These are phyloP conservation scores for Dolichotis patagonum DNA, from an alignment of 2,113 vertebrate species.

Conservation along the genomic window DNA sequence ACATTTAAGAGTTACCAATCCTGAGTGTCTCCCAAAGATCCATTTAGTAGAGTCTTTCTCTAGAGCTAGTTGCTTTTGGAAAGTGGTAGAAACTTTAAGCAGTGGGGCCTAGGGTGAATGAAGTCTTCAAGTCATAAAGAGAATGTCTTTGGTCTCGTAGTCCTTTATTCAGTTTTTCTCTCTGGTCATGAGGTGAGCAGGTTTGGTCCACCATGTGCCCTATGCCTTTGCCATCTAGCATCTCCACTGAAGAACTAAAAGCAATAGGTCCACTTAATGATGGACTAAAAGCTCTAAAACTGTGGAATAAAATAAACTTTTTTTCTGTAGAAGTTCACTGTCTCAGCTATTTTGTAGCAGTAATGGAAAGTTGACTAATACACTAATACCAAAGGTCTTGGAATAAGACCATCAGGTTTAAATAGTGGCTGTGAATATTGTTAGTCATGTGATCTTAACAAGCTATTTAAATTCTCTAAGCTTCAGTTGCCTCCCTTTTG, in stretches of 20 bases:
- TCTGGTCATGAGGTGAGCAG: not conserved
- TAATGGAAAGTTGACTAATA: not conserved
- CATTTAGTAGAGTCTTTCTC: not conserved
- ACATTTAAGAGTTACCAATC: not conserved
- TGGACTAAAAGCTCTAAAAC: not conserved
- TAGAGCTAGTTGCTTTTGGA: not conserved
- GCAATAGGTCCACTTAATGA: not conserved
- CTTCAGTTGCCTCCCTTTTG: not conserved
- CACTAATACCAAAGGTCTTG: not conserved
- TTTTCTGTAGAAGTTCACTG: not conserved
- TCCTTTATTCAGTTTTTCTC: too few species aligned
- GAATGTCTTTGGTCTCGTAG: not conserved
- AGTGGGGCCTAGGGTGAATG: not conserved
- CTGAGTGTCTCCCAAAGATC: not conserved
- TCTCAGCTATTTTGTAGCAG: not conserved
- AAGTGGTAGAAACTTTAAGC: not conserved
- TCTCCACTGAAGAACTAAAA: not conserved
- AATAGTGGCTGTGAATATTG: not conserved
- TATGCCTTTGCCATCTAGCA: not conserved
- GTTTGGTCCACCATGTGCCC: not conserved
- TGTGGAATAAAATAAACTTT: not conserved
- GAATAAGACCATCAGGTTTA: not conserved
- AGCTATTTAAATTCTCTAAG: not conserved
- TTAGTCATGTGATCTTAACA: not conserved
- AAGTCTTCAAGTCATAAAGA: not conserved